phyloP scores from a whole-genome alignment of 2,797 vertebrate species.

The Octomys mimax region DNA sequence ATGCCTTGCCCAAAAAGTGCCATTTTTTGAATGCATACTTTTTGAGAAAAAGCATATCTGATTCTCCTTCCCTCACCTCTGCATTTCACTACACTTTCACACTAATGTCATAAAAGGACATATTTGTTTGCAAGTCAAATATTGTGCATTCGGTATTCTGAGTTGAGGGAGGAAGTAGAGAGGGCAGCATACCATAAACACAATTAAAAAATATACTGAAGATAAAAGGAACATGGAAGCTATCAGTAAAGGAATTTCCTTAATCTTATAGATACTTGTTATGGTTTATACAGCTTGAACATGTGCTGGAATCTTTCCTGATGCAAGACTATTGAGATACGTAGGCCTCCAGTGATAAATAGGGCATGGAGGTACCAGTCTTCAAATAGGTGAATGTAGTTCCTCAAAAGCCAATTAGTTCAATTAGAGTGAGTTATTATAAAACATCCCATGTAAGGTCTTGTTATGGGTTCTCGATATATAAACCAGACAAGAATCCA shows the following conservation, averaged over 20 bases:
- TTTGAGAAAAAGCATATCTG: neutral
- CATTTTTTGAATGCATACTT: neutral
- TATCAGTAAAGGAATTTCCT: neutral
- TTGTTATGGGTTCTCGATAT: too few relatives aligned
- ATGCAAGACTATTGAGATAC: neutral
- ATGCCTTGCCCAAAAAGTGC: neutral
- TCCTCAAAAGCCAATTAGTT: neutral
- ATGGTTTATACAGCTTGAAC: neutral
- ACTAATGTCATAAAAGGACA: neutral
- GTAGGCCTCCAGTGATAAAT: too few relatives aligned
- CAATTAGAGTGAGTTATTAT: neutral
- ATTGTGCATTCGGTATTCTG: neutral
- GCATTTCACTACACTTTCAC: neutral
- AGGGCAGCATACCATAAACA: neutral
- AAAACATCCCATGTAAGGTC: neutral
- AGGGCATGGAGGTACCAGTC: too few relatives aligned
- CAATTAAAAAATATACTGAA: neutral
- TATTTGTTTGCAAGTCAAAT: neutral
- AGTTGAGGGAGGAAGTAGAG: fast-evolving
- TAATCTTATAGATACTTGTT: neutral
- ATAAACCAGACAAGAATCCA: too few relatives aligned
- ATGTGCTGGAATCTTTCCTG: neutral
- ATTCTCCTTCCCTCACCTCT: neutral
- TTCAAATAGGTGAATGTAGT: neutral
- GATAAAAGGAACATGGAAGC: fast-evolving